Evolutionary conservation across 2,797 vertebrate species (phyloP).

Genomic region (Gambusia yucatana): DNA sequence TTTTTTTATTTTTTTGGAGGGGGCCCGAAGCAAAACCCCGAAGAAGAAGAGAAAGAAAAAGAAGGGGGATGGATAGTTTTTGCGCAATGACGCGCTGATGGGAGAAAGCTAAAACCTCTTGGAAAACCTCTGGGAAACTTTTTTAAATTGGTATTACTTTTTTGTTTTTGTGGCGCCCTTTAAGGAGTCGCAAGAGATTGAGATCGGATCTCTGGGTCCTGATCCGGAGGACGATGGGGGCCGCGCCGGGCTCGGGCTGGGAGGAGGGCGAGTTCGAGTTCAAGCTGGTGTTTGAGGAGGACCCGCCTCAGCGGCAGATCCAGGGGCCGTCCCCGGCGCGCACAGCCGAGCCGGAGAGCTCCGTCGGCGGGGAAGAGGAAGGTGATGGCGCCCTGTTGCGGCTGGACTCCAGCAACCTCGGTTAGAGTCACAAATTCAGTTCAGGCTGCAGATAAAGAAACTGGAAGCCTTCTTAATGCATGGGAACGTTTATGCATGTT

Average conservation of each 20-base stretch:
- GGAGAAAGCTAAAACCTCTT: slow-evolving; percentile 2
- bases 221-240: slow-evolving; percentile 84
- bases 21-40: slow-evolving; percentile 12
- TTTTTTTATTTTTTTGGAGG: not conserved
- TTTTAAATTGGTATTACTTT: not conserved
- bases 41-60: not conserved
- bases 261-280: slow-evolving; percentile 95
- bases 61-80: slow-evolving; percentile 15
- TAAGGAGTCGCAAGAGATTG: slow-evolving; percentile 22
- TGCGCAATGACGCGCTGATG: slow-evolving; percentile 49
- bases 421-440: slow-evolving; percentile 55
- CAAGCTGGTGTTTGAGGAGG: slow-evolving; percentile 92
- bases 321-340: slow-evolving; percentile 72
- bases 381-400: slow-evolving; percentile 58
- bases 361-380: slow-evolving; percentile 60
- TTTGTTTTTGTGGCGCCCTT: slow-evolving; percentile 11
- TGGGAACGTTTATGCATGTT: slow-evolving; percentile 37
- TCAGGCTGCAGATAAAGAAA: not conserved
- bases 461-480: slow-evolving; percentile 13
- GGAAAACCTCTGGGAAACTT: slow-evolving; percentile 25
- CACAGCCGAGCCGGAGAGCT: slow-evolving; percentile 63
- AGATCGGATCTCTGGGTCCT: slow-evolving; percentile 33
- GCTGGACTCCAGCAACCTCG: slow-evolving; percentile 62
- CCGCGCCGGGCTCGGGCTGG: slow-evolving; percentile 88
- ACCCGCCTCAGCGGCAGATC: slow-evolving; percentile 78